A percentile compares a stretch with the other conserved stretches of the same genome.
phyloP scores from a whole-genome alignment of 2,888 invertebrate species.

The Drosophila testacea region DNA sequence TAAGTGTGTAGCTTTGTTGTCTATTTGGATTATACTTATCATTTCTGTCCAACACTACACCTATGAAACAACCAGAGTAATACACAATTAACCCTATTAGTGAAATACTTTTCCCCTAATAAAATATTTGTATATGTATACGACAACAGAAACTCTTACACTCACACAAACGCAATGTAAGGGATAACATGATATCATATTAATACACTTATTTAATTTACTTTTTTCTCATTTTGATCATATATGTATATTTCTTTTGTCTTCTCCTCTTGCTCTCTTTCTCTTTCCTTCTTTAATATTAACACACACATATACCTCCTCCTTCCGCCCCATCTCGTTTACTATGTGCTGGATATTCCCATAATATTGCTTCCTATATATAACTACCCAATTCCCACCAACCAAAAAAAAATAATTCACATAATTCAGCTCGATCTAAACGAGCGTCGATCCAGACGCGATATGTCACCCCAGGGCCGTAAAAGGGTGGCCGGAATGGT shows the following conservation, averaged over 20 bases:
- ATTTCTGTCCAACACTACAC: slow-evolving; percentile 21
- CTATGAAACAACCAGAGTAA: slow-evolving; percentile 4
- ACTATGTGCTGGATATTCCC: slow-evolving; percentile 37
- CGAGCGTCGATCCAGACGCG: slow-evolving; percentile 91
- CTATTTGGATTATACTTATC: slow-evolving; percentile 32
- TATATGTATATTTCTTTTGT: slow-evolving; percentile 63
- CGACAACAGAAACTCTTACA: slow-evolving; percentile 29
- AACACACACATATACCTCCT: slow-evolving; percentile 16
- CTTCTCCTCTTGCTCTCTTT: slow-evolving; percentile 59
- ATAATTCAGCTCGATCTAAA: slow-evolving; percentile 86
- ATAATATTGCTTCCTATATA: slow-evolving; percentile 16
- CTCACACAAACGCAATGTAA: slow-evolving; percentile 42
- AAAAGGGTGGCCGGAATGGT: slow-evolving; percentile 89
- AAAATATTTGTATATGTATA: slow-evolving; percentile 1
- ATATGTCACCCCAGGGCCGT: slow-evolving; percentile 92
- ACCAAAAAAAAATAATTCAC: slow-evolving; percentile 32
- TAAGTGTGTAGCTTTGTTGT: slow-evolving; percentile 52
- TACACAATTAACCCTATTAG: slow-evolving; percentile 20
- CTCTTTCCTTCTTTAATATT: slow-evolving; percentile 25
- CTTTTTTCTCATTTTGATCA: slow-evolving; percentile 60
- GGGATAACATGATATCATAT: slow-evolving; percentile 32
- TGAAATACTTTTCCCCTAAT: not conserved
- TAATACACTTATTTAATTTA: slow-evolving; percentile 30
- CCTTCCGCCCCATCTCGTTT: slow-evolving; percentile 8
- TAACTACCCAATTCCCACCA: slow-evolving; percentile 12